Percentiles rank a stretch among this genome's conserved stretches.
phyloP scores from a whole-genome alignment of 2,888 invertebrate genomes.

The Druceiella hillmani region DNA sequence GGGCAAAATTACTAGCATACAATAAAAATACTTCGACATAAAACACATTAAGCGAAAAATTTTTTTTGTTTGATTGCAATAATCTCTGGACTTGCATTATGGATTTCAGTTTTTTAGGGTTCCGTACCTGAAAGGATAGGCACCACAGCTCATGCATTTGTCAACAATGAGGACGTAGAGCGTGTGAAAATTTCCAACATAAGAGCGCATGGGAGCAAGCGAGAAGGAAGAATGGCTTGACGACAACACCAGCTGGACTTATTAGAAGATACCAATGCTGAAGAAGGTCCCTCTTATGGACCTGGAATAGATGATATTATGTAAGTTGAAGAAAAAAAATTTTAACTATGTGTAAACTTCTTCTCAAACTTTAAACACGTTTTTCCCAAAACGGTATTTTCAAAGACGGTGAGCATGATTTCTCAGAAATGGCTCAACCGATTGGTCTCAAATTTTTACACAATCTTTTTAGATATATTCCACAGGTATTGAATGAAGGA shows the following conservation, averaged over 20 bases:
- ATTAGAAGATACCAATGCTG: slow-evolving; percentile 8
- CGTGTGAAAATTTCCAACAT: too few species aligned
- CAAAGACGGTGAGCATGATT: slow-evolving; percentile 12
- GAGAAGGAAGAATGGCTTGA: slow-evolving; percentile 13
- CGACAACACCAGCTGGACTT: slow-evolving; percentile 12
- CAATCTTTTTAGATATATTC: slow-evolving; percentile 13
- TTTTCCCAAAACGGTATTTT: slow-evolving; percentile 12
- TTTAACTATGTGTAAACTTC: too few species aligned
- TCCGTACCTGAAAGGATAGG: too few species aligned
- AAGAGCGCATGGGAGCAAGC: slow-evolving; percentile 11
- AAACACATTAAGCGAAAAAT: too few species aligned
- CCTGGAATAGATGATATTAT: slow-evolving; percentile 10
- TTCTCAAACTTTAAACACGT: slow-evolving; percentile 10
- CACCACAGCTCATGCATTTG: too few species aligned
- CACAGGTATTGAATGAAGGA: slow-evolving; percentile 8
- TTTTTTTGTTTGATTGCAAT: too few species aligned
- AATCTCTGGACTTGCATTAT: too few species aligned
- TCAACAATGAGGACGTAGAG: slow-evolving; percentile 12
- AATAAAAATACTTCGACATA: too few species aligned
- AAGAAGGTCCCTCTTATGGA: slow-evolving; percentile 11
- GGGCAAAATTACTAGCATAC: too few species aligned
- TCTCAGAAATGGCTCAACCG: slow-evolving; percentile 13
- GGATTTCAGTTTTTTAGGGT: too few species aligned
- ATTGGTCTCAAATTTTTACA: slow-evolving; percentile 14
- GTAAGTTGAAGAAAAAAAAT: slow-evolving; percentile 13